Base-by-base conservation (phyloP, 1,140 invertebrate genomes). In the Batillaria attramentaria region DNA sequence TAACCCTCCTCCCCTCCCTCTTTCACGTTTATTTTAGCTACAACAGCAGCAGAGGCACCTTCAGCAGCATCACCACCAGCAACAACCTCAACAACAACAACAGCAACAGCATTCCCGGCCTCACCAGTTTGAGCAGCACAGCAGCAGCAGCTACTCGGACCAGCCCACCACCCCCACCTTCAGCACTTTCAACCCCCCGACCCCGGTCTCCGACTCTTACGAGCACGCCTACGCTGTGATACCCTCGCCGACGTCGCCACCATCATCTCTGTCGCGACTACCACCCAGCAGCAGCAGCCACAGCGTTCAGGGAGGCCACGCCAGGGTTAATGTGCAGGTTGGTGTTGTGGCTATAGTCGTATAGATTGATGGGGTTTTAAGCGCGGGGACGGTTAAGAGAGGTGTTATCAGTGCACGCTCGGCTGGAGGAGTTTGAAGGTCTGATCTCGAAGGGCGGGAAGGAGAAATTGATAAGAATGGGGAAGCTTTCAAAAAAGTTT, bases 211-310 rank as follows among this genome's bases (percentile, higher is more conserved):
- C 31, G 46, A 57, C 28, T 28, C 33, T n/a, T 35, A 39, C 16
- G 68, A 70, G 4, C 73, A 50, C 4, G 73, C 54, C n/a, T 75
- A 75, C 66, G 74, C 74, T 0, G 66, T 77, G 57, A 46, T 72
- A 6, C 72, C 73, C 33, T 79, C 77, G 35, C 80, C 39, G 78
- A 79, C 81, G 66, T 80, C 73, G 60, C 66, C 78, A 72, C 78
- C 50, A 28, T 78, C 80, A 74, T 82, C 72, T 69, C 77, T 70
- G 62, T 81, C 79, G 31, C 83, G 57, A 13, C 82, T 81, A 42
- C 72, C 66, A 60, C 78, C 75, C 76, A 79, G 79, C 43, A 74
- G 10, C 65, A 73, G 72, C 39, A 85, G 77, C 41, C 80, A 65
- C 10, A 69, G 79, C 39, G 46, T 77, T 13, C 84, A 83, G 41